Evolutionary conservation across 2,888 invertebrate genomes (phyloP), one percentile per base, ranked within the genome.

Genomic region (Papilio elwesi): DNA sequence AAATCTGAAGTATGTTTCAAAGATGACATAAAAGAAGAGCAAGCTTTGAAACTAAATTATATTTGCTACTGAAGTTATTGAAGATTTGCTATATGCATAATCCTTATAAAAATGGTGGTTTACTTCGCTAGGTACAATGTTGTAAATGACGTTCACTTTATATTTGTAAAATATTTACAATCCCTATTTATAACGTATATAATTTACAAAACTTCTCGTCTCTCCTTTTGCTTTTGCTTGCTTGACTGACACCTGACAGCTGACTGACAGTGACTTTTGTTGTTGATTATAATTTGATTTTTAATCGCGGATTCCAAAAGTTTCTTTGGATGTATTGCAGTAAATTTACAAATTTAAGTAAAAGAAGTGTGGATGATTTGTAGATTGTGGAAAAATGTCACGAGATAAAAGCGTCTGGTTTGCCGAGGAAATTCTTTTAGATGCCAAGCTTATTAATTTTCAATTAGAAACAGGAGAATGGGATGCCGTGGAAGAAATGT

Each of bases 371-470:
- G 36, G 43, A 43, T 49, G 51, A 13, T 71, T 71, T 64, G 70
- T 52, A 52, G 52, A 59, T 68, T 74, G 77, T 78, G 74, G 47
- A 15, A 86, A 80, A 83, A 93, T 94, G 94, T 94, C 94, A 72
- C 89, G 94, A 75, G 94, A 94, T 84, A 94, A 94, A 87, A 94
- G 93, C 79, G 94, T 93, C 55, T 94, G 94, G 94, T 94, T 93
- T 77, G 94, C 93, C 8, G 94, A 94, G 82, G 94, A 94, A 79
- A 94, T 94, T 78, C 81, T 94, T 66, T 81, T 94, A 74, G 94
- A 94, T 82, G 94, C 94, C 10, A 94, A 94, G 80, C 84, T 94
- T 64, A 94, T 94, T 53, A 94, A 94, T 80, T 92, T 89, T 69
- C 93, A 94, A 80, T 79, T 94, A 76, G 94, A 94, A 81, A 89